These are phyloP conservation scores for Gavialis gangeticus DNA, from an alignment of 2,113 vertebrate genomes.

Conservation along the genomic window DNA sequence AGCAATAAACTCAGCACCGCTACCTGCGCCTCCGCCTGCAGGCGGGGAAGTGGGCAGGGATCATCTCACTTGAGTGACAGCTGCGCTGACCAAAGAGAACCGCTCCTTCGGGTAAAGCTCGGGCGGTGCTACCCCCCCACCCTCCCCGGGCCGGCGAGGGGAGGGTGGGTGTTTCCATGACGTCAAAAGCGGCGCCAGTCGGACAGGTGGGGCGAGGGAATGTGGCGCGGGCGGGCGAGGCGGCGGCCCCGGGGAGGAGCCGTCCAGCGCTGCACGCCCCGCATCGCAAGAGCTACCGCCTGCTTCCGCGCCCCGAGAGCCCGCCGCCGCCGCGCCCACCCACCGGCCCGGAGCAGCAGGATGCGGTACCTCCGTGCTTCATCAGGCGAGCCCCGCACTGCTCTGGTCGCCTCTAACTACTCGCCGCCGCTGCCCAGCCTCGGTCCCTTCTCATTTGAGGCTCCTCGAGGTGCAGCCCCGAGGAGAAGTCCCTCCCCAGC, in stretches of 20 bases:
- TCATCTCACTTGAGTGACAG: not conserved
- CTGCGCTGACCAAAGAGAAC: not conserved
- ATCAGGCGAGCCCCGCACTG: too few species aligned
- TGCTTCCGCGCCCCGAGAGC: not conserved
- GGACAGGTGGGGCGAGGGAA: constrained; percentile 30
- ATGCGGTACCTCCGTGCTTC: too few species aligned
- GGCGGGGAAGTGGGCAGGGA: not conserved
- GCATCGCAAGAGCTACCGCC: not conserved
- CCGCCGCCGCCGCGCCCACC: not conserved
- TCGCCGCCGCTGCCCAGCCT: not conserved
- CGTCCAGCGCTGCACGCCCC: too few species aligned
- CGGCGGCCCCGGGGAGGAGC: too few species aligned
- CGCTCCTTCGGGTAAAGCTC: not conserved
- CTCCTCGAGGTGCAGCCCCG: not conserved
- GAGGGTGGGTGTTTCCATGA: constrained; percentile 51
- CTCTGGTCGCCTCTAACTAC: too few species aligned
- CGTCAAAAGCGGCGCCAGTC: constrained; percentile 19
- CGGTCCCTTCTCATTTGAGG: not conserved
- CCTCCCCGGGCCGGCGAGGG: not conserved
- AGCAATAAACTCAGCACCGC: not conserved
- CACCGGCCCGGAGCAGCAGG: not conserved
- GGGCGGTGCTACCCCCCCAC: not conserved
- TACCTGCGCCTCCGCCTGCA: not conserved
- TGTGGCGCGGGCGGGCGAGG: not conserved
- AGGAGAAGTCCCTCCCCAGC: not conserved